These are phyloP conservation scores for Manis crassicaudata DNA, from an alignment of 2,797 vertebrate species.

Conservation along the genomic window DNA sequence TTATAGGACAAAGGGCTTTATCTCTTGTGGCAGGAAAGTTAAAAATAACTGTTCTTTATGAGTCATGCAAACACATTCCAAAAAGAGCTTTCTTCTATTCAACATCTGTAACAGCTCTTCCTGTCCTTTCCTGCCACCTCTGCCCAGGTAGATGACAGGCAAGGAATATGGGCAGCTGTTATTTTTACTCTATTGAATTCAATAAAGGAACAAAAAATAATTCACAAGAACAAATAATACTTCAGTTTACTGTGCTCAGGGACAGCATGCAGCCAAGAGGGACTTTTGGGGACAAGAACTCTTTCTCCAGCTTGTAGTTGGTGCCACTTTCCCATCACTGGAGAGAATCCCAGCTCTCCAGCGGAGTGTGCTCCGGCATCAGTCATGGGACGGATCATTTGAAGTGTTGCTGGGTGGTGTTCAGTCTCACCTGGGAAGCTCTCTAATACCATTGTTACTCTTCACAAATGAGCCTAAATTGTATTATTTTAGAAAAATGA, in stretches of 20 bases:
- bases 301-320: not conserved
- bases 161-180: constrained; percentile 60
- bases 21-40: constrained; percentile 78
- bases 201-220: constrained; percentile 74
- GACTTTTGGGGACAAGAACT: constrained; percentile 69
- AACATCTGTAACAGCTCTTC: constrained; percentile 73
- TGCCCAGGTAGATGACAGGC: constrained; percentile 75
- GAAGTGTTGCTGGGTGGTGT: not conserved
- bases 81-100: constrained; percentile 78
- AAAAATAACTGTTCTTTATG: constrained; percentile 82
- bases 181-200: constrained; percentile 81
- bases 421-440: not conserved
- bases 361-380: not conserved
- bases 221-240: constrained; percentile 69
- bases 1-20: constrained; percentile 80
- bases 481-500: constrained; percentile 1
- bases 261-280: constrained; percentile 63
- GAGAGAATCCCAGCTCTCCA: not conserved
- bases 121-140: constrained; percentile 70
- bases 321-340: constrained; percentile 54
- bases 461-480: not conserved
- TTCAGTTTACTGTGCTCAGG: constrained; percentile 68
- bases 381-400: not conserved
- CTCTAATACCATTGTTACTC: not conserved
- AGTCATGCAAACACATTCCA: constrained; percentile 80